Percentiles rank a stretch among this genome's conserved stretches.
phyloP scores from a whole-genome alignment of 2,113 vertebrate species.

The Motacilla alba region DNA sequence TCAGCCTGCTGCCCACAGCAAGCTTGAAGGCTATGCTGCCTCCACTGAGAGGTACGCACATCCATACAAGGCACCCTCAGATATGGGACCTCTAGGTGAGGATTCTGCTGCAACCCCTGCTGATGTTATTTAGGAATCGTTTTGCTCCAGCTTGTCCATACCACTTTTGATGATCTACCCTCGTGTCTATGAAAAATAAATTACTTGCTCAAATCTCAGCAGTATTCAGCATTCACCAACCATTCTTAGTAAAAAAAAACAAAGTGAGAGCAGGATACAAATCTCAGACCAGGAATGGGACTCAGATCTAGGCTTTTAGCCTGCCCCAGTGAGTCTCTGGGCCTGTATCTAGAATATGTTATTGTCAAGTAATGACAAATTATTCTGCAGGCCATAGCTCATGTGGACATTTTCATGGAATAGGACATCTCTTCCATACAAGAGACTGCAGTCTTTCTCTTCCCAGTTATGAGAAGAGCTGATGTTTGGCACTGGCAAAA shows the following conservation, averaged over 20 bases:
- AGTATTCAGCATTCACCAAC: not conserved
- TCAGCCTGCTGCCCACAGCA: not conserved
- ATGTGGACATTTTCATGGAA: not conserved
- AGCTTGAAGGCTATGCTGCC: not conserved
- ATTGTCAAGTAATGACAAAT: not conserved
- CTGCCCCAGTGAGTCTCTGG: not conserved
- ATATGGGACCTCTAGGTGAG: not conserved
- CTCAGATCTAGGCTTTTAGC: not conserved
- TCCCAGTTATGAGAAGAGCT: not conserved
- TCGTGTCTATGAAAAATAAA: not conserved
- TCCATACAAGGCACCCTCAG: not conserved
- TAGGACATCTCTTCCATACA: not conserved
- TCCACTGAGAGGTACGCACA: not conserved
- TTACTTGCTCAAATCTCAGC: not conserved
- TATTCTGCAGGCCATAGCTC: not conserved
- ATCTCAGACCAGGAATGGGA: not conserved
- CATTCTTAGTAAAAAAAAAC: not conserved
- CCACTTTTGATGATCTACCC: not conserved
- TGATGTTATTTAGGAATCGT: not conserved
- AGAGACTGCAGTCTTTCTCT: not conserved
- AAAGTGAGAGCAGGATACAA: not conserved
- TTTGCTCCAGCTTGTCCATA: not conserved
- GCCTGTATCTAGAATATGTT: not conserved
- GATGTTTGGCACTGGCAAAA: not conserved
- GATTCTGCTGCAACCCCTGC: not conserved